Evolutionary conservation across 2,797 vertebrate species (phyloP).

Genomic region (Malurus splendens): DNA sequence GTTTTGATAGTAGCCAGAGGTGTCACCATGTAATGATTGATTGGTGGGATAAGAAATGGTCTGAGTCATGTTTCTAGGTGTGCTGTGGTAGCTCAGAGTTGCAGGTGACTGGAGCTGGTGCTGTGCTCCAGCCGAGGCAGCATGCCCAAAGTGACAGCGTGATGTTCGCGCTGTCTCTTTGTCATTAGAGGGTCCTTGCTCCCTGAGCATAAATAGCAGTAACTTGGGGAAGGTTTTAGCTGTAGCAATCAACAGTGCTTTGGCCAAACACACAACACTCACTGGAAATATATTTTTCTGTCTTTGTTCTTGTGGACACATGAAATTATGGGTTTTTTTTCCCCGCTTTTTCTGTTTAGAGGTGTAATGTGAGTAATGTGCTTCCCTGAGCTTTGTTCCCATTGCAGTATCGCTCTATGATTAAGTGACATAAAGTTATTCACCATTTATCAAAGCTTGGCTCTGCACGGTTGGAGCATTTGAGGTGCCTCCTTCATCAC

Average conservation of each 20-base stretch:
- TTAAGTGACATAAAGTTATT: background rate
- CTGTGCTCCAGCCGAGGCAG: background rate
- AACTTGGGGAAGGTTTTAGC: background rate
- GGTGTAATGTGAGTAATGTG: background rate
- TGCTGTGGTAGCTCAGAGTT: background rate
- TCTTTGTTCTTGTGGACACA: background rate
- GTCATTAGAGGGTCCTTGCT: background rate
- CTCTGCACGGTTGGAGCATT: background rate
- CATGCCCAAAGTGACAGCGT: accelerated
- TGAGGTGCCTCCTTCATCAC: background rate
- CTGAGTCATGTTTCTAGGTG: background rate
- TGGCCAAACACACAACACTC: background rate
- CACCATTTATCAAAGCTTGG: background rate
- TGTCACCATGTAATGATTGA: background rate
- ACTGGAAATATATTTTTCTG: background rate
- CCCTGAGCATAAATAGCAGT: background rate
- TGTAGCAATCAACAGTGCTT: background rate
- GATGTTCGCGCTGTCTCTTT: background rate
- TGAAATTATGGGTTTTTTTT: accelerated
- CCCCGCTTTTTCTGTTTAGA: background rate
- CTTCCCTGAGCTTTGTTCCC: background rate
- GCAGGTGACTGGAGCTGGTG: background rate
- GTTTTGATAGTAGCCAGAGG: background rate
- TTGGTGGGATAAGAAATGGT: background rate
- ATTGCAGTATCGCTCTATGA: accelerated